Evolutionary conservation across 2,888 invertebrate genomes (phyloP), one percentile per base, ranked within the genome.

Genomic region (Mythimna ferrago): DNA sequence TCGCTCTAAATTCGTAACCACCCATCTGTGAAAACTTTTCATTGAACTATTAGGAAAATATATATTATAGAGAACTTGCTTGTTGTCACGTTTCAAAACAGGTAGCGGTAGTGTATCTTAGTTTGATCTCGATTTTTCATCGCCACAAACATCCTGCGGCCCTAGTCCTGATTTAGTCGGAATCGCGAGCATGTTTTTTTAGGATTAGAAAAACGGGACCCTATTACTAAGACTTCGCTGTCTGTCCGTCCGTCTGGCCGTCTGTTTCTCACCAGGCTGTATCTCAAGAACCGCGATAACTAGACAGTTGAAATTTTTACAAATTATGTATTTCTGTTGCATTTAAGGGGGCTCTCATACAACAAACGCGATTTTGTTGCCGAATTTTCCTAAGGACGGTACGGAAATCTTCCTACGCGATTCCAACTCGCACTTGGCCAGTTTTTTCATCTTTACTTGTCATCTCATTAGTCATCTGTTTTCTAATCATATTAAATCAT

Each of bases 41-140:
- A 66, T 41, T 58, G 51, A n/a, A 76, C 51, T 76, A 76, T 35
- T 57, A 32, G 57, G 51, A 73, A 76, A 76, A 35, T 60, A 57
- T 32, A 26, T n/a, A 65, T 16, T 35, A 16, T 16, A 32, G 64
- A 32, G 57, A 16, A 32, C 56, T 21, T n/a, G 16, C n/a, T 73
- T 35, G 21, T 53, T 32, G 21, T 14, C 3, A 16, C 6, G 32
- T 72, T 58, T 26, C 16, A 48, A 48, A 1, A 51, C 6, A 58
- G 60, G 9, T 35, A 51, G 51, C 6, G 51, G 44, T 44, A 48
- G 5, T 48, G 14, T 48, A 0, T 38, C 10, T 10, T n/a, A 26
- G 10, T 51, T 65, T 7, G 10, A 54, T 2, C 3, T 21, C 6
- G 53, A 10, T 54, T 54, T 54, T 48, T 48, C 44, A 48, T 48